These are phyloP conservation scores for Tyto alba DNA, from an alignment of 2,113 vertebrate genomes.

Conservation along the genomic window DNA sequence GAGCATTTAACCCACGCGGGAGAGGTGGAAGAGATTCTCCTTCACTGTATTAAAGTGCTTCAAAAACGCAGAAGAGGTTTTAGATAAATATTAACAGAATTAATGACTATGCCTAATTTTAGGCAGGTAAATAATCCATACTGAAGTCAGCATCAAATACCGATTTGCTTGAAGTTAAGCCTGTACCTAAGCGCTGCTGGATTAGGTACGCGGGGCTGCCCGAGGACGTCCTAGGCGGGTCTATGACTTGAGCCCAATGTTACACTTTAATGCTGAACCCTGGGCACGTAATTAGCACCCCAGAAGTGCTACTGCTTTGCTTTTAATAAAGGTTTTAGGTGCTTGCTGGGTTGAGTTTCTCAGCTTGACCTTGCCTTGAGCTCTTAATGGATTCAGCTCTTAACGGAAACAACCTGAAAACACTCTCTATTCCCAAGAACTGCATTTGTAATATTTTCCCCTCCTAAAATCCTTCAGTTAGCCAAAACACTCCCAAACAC, in stretches of 20 bases:
- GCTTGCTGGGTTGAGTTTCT: neutral
- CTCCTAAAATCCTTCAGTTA: neutral
- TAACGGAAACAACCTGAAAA: neutral
- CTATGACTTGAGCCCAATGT: neutral
- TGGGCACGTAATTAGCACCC: neutral
- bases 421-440: neutral
- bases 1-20: rapidly evolving
- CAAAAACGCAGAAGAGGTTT: neutral
- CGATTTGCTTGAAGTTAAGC: neutral
- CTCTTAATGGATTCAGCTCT: neutral
- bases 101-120: neutral
- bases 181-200: neutral
- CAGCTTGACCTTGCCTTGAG: neutral
- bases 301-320: neutral
- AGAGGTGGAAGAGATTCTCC: neutral
- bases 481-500: neutral
- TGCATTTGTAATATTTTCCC: neutral
- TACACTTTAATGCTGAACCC: neutral
- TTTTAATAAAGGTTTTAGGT: neutral
- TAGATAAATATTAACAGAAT: neutral
- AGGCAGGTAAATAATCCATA: neutral
- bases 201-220: neutral
- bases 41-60: neutral
- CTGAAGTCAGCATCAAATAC: neutral
- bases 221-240: neutral